Conservation (phyloP, 2,888 invertebrate species). For the Gandaritis pyraliata region DNA sequence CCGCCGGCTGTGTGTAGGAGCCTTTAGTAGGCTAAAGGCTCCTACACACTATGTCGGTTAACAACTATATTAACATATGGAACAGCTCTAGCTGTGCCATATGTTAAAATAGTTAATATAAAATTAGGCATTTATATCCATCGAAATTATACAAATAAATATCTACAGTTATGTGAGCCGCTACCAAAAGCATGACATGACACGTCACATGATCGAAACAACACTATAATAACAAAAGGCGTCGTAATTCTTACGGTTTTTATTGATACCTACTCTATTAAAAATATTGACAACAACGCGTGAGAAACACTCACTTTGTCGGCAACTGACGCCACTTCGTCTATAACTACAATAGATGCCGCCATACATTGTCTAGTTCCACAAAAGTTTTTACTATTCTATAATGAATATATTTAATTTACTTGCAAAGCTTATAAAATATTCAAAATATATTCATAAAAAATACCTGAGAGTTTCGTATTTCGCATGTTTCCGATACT, state of each 20-base stretch:
- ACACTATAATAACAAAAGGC: background rate
- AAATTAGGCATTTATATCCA: too few relatives aligned
- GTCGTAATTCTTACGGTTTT: background rate
- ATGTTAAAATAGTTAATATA: too few relatives aligned
- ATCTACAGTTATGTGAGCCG: background rate
- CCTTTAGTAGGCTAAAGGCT: too few relatives aligned
- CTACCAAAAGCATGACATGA: too few relatives aligned
- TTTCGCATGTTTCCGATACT: conserved; percentile 22
- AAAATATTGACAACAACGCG: background rate
- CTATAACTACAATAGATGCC: conserved; percentile 11
- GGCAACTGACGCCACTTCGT: conserved; percentile 15
- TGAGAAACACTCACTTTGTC: background rate
- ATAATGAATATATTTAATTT: background rate
- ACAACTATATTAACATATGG: too few relatives aligned
- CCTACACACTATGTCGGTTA: too few relatives aligned
- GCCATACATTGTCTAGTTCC: conserved; percentile 9
- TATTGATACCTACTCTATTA: background rate
- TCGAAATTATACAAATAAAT: too few relatives aligned
- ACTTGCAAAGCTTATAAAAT: background rate
- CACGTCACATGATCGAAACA: background rate
- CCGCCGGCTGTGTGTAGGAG: too few relatives aligned
- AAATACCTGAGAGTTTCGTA: conserved; percentile 4
- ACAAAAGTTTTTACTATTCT: conserved; percentile 6
- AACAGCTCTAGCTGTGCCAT: too few relatives aligned
- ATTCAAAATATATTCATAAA: conserved; percentile 8